Percentiles rank a stretch among this genome's conserved stretches.
phyloP scores from a whole-genome alignment of 2,113 vertebrate species.

The Gallinago undulata region DNA sequence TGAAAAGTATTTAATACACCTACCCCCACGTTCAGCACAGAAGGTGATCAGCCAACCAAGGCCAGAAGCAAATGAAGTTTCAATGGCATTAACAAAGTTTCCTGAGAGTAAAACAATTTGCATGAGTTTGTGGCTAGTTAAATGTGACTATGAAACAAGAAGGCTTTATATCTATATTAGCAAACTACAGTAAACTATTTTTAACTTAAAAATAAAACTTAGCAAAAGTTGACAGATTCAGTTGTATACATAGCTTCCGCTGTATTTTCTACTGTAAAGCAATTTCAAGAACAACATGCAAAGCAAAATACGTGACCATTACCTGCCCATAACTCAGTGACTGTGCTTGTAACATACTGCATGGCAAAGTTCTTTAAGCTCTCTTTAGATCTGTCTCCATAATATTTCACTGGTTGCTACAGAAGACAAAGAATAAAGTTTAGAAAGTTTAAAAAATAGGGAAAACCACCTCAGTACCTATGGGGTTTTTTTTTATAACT shows the following conservation, averaged over 20 bases:
- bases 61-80: constrained; percentile 84
- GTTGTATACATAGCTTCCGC: not conserved
- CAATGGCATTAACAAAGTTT: constrained; percentile 88
- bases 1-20: constrained; percentile 3
- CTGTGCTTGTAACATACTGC: constrained; percentile 87
- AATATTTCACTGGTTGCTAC: constrained; percentile 90
- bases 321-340: constrained; percentile 93
- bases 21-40: constrained; percentile 90
- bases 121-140: not conserved
- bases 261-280: not conserved
- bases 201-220: not conserved
- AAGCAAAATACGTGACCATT: constrained; percentile 52
- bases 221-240: not conserved
- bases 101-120: constrained; percentile 74
- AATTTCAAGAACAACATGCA: not conserved
- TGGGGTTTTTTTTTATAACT: not conserved
- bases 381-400: constrained; percentile 85
- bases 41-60: constrained; percentile 93
- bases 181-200: not conserved
- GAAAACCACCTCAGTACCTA: not conserved
- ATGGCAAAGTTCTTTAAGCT: constrained; percentile 87
- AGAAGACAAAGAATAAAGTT: not conserved
- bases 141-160: not conserved
- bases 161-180: not conserved
- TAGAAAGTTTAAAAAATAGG: not conserved